These are phyloP conservation scores for Trichosurus vulpecula DNA, from an alignment of 2,797 vertebrate species.

Conservation along the genomic window DNA sequence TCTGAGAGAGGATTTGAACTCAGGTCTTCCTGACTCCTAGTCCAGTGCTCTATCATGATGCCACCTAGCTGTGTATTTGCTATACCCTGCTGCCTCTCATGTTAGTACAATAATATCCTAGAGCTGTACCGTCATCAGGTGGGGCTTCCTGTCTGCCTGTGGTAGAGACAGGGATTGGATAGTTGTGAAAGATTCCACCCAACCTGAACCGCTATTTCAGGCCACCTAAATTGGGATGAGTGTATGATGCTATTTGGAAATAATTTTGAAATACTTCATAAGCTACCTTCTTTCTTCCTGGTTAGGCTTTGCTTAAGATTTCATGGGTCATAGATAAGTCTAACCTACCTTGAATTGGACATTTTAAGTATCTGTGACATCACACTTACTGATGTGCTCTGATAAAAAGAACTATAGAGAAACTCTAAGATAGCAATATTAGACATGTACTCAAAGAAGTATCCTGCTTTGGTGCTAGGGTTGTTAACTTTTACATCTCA, in stretches of 20 bases:
- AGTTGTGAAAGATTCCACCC: not conserved
- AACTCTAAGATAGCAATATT: constrained; percentile 3
- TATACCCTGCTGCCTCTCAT: not conserved
- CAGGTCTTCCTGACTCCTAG: not conserved
- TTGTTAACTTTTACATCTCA: constrained; percentile 19
- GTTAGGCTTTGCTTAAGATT: constrained; percentile 32
- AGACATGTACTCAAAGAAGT: constrained; percentile 18
- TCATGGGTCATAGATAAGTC: constrained; percentile 31
- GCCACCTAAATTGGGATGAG: constrained; percentile 1
- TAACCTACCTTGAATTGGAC: not conserved
- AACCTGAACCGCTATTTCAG: constrained; percentile 13
- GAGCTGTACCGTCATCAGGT: not conserved
- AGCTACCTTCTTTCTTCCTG: not conserved
- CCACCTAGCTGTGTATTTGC: not conserved
- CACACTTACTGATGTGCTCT: constrained; percentile 24
- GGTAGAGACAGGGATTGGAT: not conserved
- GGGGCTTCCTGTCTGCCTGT: not conserved
- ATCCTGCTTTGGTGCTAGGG: not conserved
- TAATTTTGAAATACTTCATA: constrained; percentile 47
- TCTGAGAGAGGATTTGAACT: not conserved
- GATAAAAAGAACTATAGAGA: constrained; percentile 52
- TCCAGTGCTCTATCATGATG: not conserved
- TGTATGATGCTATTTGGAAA: constrained; percentile 8
- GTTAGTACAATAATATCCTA: not conserved
- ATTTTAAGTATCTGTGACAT: constrained; percentile 22